Base-by-base conservation (phyloP, 2,113 vertebrate genomes). In the Coregonus clupeaformis region DNA sequence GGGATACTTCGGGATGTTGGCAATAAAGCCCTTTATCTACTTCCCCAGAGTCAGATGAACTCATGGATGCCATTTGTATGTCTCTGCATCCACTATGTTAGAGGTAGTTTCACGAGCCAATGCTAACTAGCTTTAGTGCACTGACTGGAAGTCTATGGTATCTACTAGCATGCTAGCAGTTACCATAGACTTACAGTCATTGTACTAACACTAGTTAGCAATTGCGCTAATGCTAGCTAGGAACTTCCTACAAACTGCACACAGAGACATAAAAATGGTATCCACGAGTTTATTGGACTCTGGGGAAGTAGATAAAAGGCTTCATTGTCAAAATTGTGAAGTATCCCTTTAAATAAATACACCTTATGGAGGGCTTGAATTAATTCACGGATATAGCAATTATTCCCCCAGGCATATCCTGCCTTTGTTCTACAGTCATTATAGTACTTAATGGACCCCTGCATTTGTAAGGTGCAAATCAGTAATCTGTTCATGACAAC, bases 331-430 rank as follows among this genome's bases (percentile, higher is more conserved):
- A 36, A 7, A 77, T 69, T 71, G 77, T 65, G 79, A 70, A 82
- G 80, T 70, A 65, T n/a, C n/a, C n/a, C n/a, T n/a, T 78, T 57
- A 45, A 57, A 62, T 82, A 88, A 85, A 87, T 84, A 86, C 79
- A 80, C 66, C 72, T 49, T 36, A 74, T 73, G 71, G 71, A 81
- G 52, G n/a, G 62, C 66, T 65, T 62, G 67, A 80, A 86, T 86
- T 86, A 85, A 88, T 88, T 87, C 77, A 77, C 29, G 76, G 83
- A 73, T n/a, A n/a, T 36, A 80, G 75, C 69, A 84, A 85, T 77
- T 82, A 84, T 82, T 83, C 79, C 84, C n/a, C 66, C 27, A 70
- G 76, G 78, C 77, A 65, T 76, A 77, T 69, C 70, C 69, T 62
- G 27, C 71, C 71, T 64, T 55, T 25, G 20, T 55, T 60, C 70